These are phyloP conservation scores for Dissostichus mawsoni DNA, from an alignment of 2,113 vertebrate genomes.

Conservation along the genomic window DNA sequence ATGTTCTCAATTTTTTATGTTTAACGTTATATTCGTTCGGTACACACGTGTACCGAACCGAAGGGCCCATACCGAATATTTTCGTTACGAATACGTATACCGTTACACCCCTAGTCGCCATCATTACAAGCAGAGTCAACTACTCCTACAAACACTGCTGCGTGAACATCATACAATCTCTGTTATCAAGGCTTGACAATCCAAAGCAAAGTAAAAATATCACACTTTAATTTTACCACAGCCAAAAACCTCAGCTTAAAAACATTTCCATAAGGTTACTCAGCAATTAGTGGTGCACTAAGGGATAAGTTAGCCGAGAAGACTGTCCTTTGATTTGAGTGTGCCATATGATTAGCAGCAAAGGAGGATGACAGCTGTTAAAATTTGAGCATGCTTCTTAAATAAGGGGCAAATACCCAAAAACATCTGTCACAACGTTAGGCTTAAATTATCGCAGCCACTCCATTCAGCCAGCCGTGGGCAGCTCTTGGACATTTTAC, in stretches of 20 bases:
- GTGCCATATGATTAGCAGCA: constrained; percentile 42
- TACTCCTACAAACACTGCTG: constrained; percentile 2
- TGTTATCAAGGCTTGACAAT: constrained; percentile 54
- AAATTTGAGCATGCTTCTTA: constrained; percentile 29
- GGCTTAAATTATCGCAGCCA: constrained; percentile 47
- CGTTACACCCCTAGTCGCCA: background rate
- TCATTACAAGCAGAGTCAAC: constrained; percentile 9
- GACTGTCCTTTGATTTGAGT: constrained; percentile 46
- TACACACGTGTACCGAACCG: no score
- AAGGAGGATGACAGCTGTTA: constrained; percentile 39
- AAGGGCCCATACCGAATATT: no score
- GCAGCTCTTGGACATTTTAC: background rate
- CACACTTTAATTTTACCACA: constrained; percentile 59
- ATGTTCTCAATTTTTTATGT: no score
- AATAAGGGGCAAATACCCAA: constrained; percentile 46
- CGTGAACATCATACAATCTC: constrained; percentile 21
- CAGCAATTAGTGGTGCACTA: constrained; percentile 76
- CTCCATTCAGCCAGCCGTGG: constrained; percentile 6
- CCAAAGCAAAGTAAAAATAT: constrained; percentile 71
- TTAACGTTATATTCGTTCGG: no score
- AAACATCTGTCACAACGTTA: constrained; percentile 25
- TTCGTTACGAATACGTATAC: no score
- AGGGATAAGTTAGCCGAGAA: constrained; percentile 24
- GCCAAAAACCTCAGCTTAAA: constrained; percentile 34
- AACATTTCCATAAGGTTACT: constrained; percentile 20